A percentile compares a stretch with the other conserved stretches of the same genome.
These are phyloP conservation scores for Cardiocondyla obscurior DNA, from an alignment of 1,140 invertebrate genomes.

Conservation along the genomic window DNA sequence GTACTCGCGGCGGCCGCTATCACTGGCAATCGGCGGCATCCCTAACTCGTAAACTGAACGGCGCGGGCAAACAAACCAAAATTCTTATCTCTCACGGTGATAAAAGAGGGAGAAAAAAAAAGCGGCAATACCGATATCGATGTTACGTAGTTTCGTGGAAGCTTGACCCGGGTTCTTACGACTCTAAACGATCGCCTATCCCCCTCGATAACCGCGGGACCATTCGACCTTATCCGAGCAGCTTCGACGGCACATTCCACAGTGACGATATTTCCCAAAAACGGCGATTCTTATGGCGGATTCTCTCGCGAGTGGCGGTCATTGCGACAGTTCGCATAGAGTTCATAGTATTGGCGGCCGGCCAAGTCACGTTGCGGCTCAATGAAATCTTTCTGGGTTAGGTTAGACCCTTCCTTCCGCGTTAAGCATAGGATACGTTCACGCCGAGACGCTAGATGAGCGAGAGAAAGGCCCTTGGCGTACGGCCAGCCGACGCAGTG, in stretches of 20 bases:
- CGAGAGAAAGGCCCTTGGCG: conserved; percentile 68
- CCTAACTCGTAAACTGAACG: conserved; percentile 39
- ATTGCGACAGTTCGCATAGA: conserved; percentile 69
- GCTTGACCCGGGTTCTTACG: conserved; percentile 25
- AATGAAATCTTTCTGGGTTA: conserved; percentile 84
- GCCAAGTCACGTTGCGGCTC: conserved; percentile 80
- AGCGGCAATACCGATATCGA: conserved; percentile 35
- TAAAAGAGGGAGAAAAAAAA: conserved; percentile 26
- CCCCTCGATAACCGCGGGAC: conserved; percentile 40
- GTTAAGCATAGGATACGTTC: conserved; percentile 79
- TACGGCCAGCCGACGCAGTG: conserved; percentile 62
- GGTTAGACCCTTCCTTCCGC: conserved; percentile 77
- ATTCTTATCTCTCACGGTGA: conserved; percentile 31
- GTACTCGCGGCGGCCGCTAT: conserved; percentile 41
- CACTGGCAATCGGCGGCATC: conserved; percentile 13
- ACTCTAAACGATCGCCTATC: conserved; percentile 1
- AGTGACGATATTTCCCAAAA: conserved; percentile 23
- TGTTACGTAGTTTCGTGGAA: not conserved
- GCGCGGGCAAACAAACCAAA: conserved; percentile 47
- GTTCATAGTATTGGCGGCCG: conserved; percentile 79
- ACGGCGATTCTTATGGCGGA: conserved; percentile 51
- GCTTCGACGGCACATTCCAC: conserved; percentile 20
- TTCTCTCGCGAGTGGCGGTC: conserved; percentile 42
- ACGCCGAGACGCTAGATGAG: conserved; percentile 71
- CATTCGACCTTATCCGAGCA: conserved; percentile 39